phyloP scores from a whole-genome alignment of 2,888 invertebrate genomes.

The Euplagia quadripunctaria region DNA sequence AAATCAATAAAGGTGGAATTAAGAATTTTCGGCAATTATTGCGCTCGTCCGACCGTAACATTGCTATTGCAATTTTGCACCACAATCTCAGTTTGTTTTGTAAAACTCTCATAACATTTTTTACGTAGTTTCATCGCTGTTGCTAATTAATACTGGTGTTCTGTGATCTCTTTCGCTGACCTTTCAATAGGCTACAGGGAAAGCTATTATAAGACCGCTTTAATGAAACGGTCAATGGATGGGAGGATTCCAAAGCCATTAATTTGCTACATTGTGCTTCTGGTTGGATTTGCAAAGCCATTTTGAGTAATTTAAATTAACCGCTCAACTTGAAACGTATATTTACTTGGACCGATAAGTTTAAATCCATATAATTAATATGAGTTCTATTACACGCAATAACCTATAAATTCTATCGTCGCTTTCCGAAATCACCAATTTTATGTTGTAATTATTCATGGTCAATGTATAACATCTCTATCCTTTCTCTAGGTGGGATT shows the following conservation, averaged over 20 bases:
- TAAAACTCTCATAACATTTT: constrained; percentile 32
- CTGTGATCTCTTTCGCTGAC: constrained; percentile 36
- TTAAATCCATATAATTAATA: background rate
- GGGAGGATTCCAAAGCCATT: constrained; percentile 30
- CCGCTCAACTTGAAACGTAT: background rate
- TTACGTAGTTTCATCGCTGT: constrained; percentile 26
- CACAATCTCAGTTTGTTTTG: constrained; percentile 41
- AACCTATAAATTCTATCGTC: too few species aligned
- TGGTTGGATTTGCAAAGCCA: constrained; percentile 1
- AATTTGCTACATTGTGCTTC: constrained; percentile 21
- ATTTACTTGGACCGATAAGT: background rate
- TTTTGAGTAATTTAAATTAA: constrained; percentile 6
- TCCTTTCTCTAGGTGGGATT: too few species aligned
- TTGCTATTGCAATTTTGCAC: constrained; percentile 46
- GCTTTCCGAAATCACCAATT: too few species aligned
- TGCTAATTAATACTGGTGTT: constrained; percentile 42
- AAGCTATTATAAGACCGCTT: constrained; percentile 22
- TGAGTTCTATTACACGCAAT: too few species aligned
- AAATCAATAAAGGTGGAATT: constrained; percentile 66
- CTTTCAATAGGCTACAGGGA: constrained; percentile 21
- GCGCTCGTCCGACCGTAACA: constrained; percentile 51
- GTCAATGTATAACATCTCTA: too few species aligned
- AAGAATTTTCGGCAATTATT: constrained; percentile 67
- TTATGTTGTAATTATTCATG: too few species aligned
- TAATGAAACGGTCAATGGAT: constrained; percentile 23